A percentile compares a stretch with the other conserved stretches of the same genome.
Evolutionary conservation across 2,888 invertebrate genomes (phyloP).

Genomic region (Phalangium opilio): DNA sequence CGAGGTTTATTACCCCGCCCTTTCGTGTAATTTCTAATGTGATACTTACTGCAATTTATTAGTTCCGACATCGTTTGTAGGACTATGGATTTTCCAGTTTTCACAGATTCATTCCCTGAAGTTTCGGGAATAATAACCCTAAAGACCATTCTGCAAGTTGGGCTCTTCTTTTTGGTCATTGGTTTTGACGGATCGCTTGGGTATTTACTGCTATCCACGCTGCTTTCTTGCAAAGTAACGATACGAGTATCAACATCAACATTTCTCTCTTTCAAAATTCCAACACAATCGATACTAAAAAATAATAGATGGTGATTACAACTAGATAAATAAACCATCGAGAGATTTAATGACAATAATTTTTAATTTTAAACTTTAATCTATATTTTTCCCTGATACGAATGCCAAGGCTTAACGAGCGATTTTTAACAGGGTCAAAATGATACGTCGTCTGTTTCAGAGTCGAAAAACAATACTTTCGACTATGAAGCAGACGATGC

Average conservation of each 20-base stretch:
- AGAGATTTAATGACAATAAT: no score
- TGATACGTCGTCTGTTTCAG: no score
- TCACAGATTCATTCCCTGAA: conserved; percentile 31
- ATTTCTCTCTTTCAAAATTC: conserved; percentile 82
- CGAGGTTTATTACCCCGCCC: no score
- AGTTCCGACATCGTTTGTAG: conserved; percentile 77
- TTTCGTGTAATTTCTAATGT: no score
- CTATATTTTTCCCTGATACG: no score
- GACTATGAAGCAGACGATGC: no score
- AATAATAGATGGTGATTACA: not conserved
- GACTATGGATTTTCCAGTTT: conserved; percentile 62
- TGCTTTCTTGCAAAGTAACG: conserved; percentile 9
- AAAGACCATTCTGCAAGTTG: conserved; percentile 86
- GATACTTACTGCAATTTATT: conserved; percentile 77
- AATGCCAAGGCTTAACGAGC: no score
- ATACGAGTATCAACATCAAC: conserved; percentile 73
- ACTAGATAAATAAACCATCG: no score
- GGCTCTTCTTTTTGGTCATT: conserved; percentile 70
- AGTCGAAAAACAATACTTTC: no score
- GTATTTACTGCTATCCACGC: conserved; percentile 5
- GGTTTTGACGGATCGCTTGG: no score
- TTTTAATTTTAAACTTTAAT: no score
- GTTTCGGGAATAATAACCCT: conserved; percentile 52
- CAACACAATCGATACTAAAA: conserved; percentile 78
- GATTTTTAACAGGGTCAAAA: no score